These are phyloP conservation scores for Gonatopus flavifemur DNA, from an alignment of 1,140 invertebrate species.

Conservation along the genomic window DNA sequence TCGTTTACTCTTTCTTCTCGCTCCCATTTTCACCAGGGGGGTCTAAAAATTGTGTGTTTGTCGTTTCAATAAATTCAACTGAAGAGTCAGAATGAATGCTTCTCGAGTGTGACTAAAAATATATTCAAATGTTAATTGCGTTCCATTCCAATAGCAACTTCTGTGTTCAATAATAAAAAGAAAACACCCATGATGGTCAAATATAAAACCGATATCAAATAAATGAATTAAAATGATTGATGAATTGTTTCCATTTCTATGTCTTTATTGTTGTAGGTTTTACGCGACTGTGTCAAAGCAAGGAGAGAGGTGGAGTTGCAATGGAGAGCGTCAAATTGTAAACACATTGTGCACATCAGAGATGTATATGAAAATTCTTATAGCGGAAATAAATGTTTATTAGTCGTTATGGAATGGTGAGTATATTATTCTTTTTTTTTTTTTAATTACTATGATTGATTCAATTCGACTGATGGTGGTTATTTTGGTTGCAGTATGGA, in stretches of 20 bases:
- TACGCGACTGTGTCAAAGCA: conserved; percentile 90
- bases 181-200: no score
- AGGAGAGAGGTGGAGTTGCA: conserved; percentile 94
- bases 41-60: no score
- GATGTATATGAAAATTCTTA: conserved; percentile 98
- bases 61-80: no score
- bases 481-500: conserved; percentile 75
- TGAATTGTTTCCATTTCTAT: not conserved
- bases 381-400: conserved; percentile 83
- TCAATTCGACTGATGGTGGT: conserved; percentile 4
- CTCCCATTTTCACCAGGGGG: no score
- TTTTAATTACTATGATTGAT: not conserved
- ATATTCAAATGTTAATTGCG: no score
- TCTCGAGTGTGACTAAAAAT: no score
- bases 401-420: conserved; percentile 98
- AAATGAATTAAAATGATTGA: no score
- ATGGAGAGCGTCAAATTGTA: conserved; percentile 86
- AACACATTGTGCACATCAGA: conserved; percentile 85
- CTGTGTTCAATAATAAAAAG: no score
- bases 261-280: conserved; percentile 64
- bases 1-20: no score
- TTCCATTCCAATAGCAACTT: no score
- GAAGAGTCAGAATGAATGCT: no score
- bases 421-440: conserved; percentile 24
- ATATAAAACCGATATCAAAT: no score